Evolutionary conservation across 2,113 vertebrate species (phyloP).

Genomic region (Myiagra hebetior): DNA sequence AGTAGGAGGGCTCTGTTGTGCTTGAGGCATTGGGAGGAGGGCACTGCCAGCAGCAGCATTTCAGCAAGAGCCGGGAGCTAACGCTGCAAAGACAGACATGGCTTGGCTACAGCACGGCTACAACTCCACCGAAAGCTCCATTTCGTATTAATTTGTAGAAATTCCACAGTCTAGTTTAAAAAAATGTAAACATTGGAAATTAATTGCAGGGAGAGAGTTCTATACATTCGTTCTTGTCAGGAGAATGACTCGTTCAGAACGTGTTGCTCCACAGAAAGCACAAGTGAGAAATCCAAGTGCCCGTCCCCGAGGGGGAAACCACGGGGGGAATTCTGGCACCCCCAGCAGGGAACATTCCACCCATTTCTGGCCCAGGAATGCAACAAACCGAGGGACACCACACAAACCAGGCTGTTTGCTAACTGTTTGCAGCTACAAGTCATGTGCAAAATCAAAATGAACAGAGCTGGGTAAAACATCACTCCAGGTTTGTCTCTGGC

Average conservation of each 20-base stretch:
- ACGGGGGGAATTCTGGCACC: not conserved
- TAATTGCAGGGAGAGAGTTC: conserved; percentile 73
- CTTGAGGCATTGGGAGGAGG: conserved; percentile 27
- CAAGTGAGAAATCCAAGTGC: conserved; percentile 11
- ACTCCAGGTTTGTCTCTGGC: conserved; percentile 31
- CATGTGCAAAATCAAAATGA: conserved; percentile 71
- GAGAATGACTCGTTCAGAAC: conserved; percentile 62
- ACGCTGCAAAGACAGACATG: conserved; percentile 58
- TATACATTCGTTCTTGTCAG: conserved; percentile 85
- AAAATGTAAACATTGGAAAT: conserved; percentile 85
- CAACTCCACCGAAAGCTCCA: conserved; percentile 64
- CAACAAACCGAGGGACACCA: conserved; percentile 36
- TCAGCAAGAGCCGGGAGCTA: conserved; percentile 64
- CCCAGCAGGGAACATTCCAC: not conserved
- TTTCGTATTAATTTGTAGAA: conserved; percentile 63
- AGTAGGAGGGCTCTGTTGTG: conserved; percentile 50
- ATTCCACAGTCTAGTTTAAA: conserved; percentile 78
- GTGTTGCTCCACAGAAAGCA: conserved; percentile 45
- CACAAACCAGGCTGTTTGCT: conserved; percentile 45
- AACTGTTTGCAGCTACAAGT: conserved; percentile 51
- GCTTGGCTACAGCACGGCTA: conserved; percentile 63
- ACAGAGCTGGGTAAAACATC: conserved; percentile 8
- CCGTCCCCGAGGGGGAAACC: conserved; percentile 4
- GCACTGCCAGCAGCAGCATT: conserved; percentile 38
- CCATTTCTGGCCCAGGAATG: conserved; percentile 12